A percentile compares a stretch with the other conserved stretches of the same genome.
Conservation (phyloP, 2,888 invertebrate genomes). For the Drosophila infuscata region DNA sequence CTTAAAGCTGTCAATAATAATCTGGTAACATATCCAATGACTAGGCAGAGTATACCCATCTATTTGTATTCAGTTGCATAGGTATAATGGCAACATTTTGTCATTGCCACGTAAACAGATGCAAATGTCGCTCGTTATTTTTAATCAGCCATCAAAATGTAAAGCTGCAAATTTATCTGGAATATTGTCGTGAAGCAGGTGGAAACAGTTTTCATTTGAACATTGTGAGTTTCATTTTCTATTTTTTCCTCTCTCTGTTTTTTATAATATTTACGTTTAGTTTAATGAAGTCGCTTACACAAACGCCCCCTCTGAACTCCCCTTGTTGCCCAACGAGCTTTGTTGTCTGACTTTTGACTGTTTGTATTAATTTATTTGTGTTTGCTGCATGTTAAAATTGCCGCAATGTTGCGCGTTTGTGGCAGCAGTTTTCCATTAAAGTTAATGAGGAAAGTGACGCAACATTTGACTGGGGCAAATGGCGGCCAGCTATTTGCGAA, state of each 20-base stretch:
- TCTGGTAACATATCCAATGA: not conserved
- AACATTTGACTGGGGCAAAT: constrained; percentile 14
- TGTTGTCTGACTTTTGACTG: constrained; percentile 30
- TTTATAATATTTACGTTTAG: constrained; percentile 50
- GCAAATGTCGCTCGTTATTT: constrained; percentile 64
- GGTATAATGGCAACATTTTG: constrained; percentile 15
- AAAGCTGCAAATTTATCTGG: constrained; percentile 36
- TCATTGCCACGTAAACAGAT: constrained; percentile 53
- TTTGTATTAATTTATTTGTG: constrained; percentile 30
- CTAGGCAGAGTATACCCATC: not conserved
- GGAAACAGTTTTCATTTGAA: constrained; percentile 38
- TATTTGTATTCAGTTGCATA: not conserved
- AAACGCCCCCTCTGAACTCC: too few relatives aligned
- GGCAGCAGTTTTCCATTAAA: constrained; percentile 38
- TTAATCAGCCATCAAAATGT: constrained; percentile 74
- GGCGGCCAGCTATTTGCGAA: constrained; percentile 50
- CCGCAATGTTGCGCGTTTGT: constrained; percentile 8
- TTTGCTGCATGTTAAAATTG: constrained; percentile 33
- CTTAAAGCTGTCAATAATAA: not conserved
- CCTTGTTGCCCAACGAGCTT: not conserved
- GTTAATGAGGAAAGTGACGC: constrained; percentile 52
- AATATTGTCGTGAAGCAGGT: constrained; percentile 18
- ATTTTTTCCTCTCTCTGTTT: not conserved
- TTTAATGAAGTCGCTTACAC: constrained; percentile 66
- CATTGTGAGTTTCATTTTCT: constrained; percentile 22